Evolutionary conservation across 2,888 invertebrate species (phyloP).

Genomic region (Drosophila bunnanda): DNA sequence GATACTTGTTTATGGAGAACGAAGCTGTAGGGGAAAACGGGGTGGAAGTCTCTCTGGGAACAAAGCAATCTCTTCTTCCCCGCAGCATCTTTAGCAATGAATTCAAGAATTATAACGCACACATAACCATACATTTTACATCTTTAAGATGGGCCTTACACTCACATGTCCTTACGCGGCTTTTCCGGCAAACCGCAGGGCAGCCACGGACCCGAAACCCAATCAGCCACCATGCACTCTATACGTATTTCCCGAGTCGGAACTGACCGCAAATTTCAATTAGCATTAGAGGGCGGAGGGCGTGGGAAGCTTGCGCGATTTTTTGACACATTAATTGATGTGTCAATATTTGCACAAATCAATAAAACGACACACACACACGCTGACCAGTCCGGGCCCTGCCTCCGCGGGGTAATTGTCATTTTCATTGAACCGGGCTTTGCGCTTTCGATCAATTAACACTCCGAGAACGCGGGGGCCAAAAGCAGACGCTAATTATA

Average conservation of each 20-base stretch:
- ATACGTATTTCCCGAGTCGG: not conserved
- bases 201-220: conserved; percentile 39
- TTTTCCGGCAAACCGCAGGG: conserved; percentile 34
- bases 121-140: not conserved
- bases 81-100: not conserved
- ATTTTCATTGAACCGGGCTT: conserved; percentile 29
- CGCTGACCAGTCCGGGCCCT: conserved; percentile 5
- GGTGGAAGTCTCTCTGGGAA: not conserved
- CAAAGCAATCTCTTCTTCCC: not conserved
- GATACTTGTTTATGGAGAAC: conserved; percentile 58
- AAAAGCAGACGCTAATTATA: conserved; percentile 70
- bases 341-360: conserved; percentile 69
- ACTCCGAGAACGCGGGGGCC: conserved; percentile 46
- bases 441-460: conserved; percentile 64
- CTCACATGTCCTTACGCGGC: conserved; percentile 41
- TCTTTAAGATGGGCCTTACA: conserved; percentile 19
- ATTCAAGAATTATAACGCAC: not conserved
- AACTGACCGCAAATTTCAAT: conserved; percentile 64
- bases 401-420: conserved; percentile 19
- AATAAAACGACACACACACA: conserved; percentile 41
- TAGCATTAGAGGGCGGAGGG: conserved; percentile 46
- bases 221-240: conserved; percentile 32
- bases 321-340: conserved; percentile 66
- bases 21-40: conserved; percentile 17
- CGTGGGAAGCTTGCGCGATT: conserved; percentile 14